Conservation (phyloP, 2,113 vertebrate genomes). For the Chiloscyllium plagiosum region DNA sequence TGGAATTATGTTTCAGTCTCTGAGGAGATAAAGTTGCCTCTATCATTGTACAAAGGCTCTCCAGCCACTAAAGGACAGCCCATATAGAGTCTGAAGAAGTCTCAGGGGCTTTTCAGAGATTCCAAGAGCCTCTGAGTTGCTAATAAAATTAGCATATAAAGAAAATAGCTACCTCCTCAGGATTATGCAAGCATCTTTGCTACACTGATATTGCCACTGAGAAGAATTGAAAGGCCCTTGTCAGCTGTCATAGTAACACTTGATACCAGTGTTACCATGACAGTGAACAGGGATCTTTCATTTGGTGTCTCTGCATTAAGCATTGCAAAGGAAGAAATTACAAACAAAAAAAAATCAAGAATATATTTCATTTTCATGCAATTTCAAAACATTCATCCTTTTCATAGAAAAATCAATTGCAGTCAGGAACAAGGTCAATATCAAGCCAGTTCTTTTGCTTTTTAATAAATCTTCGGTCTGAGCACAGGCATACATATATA, state of each 20-base stretch:
- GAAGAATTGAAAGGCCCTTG: background rate
- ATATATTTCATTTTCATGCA: background rate
- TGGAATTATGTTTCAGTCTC: background rate
- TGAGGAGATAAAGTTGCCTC: background rate
- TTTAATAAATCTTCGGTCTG: background rate
- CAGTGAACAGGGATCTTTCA: background rate
- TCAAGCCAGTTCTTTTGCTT: background rate
- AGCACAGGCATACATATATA: background rate
- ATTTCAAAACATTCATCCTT: background rate
- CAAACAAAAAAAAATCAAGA: background rate
- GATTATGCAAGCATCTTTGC: background rate
- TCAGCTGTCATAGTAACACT: background rate
- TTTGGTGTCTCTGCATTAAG: background rate
- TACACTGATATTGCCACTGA: background rate
- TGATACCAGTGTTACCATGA: background rate
- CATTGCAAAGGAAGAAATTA: background rate
- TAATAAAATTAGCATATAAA: background rate
- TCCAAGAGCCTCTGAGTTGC: background rate
- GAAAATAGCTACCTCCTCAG: background rate
- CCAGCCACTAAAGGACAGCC: background rate
- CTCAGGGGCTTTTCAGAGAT: background rate
- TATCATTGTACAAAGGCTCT: background rate
- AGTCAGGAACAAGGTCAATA: background rate
- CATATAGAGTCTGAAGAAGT: background rate
- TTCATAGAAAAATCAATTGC: background rate